A percentile compares a stretch with the other conserved stretches of the same genome.
phyloP scores from a whole-genome alignment of 1,140 invertebrate species.

The Vollenhovia emeryi region DNA sequence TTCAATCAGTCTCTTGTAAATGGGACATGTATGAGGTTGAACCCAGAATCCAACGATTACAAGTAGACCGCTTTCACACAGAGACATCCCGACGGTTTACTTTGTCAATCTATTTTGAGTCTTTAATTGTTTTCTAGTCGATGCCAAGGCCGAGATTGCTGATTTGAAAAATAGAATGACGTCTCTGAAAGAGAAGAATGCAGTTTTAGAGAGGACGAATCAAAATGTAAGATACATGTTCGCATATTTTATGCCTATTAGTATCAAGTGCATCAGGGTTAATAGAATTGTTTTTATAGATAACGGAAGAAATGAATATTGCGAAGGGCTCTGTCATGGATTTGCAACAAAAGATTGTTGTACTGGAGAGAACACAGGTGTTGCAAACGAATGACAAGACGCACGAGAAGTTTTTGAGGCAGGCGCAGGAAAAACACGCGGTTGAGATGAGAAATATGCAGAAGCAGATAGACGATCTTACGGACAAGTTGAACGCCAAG shows the following conservation, averaged over 20 bases:
- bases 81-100: not conserved
- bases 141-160: conserved; percentile 80
- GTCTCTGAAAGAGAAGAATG: conserved; percentile 76
- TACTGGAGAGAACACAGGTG: conserved; percentile 78
- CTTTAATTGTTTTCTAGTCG: conserved; percentile 71
- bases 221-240: conserved; percentile 74
- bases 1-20: not conserved
- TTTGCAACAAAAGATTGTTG: conserved; percentile 78
- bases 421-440: conserved; percentile 79
- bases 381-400: conserved; percentile 77
- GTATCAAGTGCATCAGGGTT: not conserved
- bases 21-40: not conserved
- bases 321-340: conserved; percentile 76
- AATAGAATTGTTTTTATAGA: conserved; percentile 67
- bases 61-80: not conserved
- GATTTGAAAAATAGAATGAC: conserved; percentile 76
- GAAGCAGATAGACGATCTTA: conserved; percentile 79
- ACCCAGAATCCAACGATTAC: not conserved
- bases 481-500: conserved; percentile 77
- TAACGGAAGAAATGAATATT: conserved; percentile 76
- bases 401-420: conserved; percentile 80
- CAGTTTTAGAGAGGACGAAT: conserved; percentile 78
- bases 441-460: conserved; percentile 81
- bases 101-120: not conserved
- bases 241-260: not conserved